A percentile compares a stretch with the other conserved stretches of the same genome.
These are phyloP conservation scores for Pao palembangensis DNA, from an alignment of 2,113 vertebrate species.

Conservation along the genomic window DNA sequence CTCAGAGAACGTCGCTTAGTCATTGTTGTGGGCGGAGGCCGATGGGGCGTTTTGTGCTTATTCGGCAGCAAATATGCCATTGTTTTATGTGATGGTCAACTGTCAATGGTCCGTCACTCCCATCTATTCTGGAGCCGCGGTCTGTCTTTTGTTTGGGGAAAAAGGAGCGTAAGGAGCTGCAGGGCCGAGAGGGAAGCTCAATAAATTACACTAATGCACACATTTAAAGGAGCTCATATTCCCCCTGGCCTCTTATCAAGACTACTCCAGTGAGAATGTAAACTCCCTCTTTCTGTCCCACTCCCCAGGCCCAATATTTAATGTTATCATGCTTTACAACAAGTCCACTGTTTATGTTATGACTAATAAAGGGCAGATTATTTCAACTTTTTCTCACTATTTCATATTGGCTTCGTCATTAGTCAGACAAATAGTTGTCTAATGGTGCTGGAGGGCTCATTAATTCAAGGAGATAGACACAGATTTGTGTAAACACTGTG, in stretches of 20 bases:
- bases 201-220: slow-evolving; percentile 85
- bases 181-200: slow-evolving; percentile 71
- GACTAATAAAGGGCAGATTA: slow-evolving; percentile 72
- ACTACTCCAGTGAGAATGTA: slow-evolving; percentile 81
- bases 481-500: slow-evolving; percentile 61
- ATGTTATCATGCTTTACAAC: slow-evolving; percentile 79
- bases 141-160: slow-evolving; percentile 74
- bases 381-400: slow-evolving; percentile 68
- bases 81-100: slow-evolving; percentile 90
- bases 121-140: slow-evolving; percentile 67
- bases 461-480: slow-evolving; percentile 68
- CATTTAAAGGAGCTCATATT: slow-evolving; percentile 81
- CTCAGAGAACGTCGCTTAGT: slow-evolving; percentile 75
- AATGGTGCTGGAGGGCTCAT: slow-evolving; percentile 61
- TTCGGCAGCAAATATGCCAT: slow-evolving; percentile 91
- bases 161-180: slow-evolving; percentile 63
- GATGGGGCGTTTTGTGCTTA: slow-evolving; percentile 91
- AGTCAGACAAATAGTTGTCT: slow-evolving; percentile 65
- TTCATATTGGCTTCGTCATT: slow-evolving; percentile 58
- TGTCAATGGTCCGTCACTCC: slow-evolving; percentile 78
- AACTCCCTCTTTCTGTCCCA: slow-evolving; percentile 72
- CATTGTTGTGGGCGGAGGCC: slow-evolving; percentile 88
- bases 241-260: slow-evolving; percentile 82
- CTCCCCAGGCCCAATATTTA: slow-evolving; percentile 76
- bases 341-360: slow-evolving; percentile 77